Evolutionary conservation across 2,113 vertebrate species (phyloP).

Genomic region (Ailurus styani): DNA sequence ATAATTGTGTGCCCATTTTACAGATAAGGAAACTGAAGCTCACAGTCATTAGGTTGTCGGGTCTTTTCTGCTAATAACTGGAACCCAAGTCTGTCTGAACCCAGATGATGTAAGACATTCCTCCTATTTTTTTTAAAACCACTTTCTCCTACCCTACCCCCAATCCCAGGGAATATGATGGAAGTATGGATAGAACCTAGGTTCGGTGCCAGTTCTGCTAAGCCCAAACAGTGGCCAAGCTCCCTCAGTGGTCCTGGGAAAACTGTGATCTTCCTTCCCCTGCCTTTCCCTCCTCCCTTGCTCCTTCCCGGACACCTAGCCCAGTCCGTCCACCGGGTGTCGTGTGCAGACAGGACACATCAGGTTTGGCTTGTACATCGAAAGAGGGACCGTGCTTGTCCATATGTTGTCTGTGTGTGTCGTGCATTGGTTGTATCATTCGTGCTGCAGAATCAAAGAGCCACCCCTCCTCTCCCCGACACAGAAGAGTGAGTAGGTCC

Average conservation of each 20-base stretch:
- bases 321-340: neutral
- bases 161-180: neutral
- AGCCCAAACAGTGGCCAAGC: fast-evolving
- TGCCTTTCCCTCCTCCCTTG: neutral
- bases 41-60: neutral
- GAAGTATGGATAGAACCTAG: neutral
- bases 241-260: neutral
- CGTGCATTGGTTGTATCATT: neutral
- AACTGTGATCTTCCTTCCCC: neutral
- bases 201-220: neutral
- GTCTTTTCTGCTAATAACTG: neutral
- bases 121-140: neutral
- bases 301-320: neutral
- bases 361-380: neutral
- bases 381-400: neutral
- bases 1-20: neutral
- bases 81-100: neutral
- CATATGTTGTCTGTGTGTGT: neutral
- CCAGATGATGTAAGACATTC: neutral
- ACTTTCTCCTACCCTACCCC: neutral
- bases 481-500: neutral
- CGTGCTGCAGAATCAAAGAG: neutral
- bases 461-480: too few relatives aligned
- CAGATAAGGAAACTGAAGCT: neutral
- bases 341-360: neutral